phyloP scores from a whole-genome alignment of 1,140 invertebrate species.

The Agrypnia vestita region DNA sequence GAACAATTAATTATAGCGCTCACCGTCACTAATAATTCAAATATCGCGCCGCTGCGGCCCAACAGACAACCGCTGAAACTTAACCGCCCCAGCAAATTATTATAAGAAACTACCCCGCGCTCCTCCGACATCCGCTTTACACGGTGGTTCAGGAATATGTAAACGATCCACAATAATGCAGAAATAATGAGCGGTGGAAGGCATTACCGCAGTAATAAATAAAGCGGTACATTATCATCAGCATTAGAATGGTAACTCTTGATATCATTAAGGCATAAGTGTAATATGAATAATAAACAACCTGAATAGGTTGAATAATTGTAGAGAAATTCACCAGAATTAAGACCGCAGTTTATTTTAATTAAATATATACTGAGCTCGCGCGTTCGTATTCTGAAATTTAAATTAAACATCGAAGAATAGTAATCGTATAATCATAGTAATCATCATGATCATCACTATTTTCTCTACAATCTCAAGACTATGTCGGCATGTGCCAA shows the following conservation, averaged over 20 bases:
- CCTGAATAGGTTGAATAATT: no score
- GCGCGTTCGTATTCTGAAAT: no score
- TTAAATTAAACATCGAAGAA: no score
- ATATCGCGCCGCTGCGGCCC: not conserved
- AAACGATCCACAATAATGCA: slow-evolving; percentile 14
- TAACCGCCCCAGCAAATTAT: not conserved
- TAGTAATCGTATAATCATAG: no score
- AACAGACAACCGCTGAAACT: not conserved
- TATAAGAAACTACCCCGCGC: not conserved
- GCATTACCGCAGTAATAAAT: not conserved
- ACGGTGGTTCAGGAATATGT: not conserved
- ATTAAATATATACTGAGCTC: no score
- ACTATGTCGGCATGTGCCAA: no score
- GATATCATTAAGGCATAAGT: slow-evolving; percentile 21
- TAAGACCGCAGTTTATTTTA: no score
- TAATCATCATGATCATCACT: no score
- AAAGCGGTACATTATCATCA: slow-evolving; percentile 27
- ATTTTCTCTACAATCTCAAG: no score
- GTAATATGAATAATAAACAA: not conserved
- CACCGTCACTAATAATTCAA: not conserved
- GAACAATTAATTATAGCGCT: no score
- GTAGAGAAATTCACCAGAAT: no score
- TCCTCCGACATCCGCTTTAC: not conserved
- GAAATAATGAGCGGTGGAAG: slow-evolving; percentile 17
- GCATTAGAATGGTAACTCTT: slow-evolving; percentile 15